Base-by-base conservation (phyloP, 2,888 invertebrate species). In the Drosophila gaucha region DNA sequence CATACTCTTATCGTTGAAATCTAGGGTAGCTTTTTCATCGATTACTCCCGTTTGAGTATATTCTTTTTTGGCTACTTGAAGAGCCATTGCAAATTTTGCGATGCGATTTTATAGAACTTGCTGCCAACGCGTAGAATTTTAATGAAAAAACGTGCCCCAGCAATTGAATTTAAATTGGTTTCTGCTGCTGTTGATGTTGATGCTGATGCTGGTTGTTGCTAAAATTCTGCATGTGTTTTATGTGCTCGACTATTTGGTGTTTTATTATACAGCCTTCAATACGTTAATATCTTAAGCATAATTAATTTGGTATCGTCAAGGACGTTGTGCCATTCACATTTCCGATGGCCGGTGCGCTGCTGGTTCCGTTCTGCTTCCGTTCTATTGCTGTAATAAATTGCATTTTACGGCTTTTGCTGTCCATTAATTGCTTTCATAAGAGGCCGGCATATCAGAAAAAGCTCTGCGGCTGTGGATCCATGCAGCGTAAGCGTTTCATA, bases 371-470 rank as follows among this genome's bases (percentile, higher is more conserved):
- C 49, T 59, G 59, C 22, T 52, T 67, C 58, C 41, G 39, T 39
- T 56, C 66, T 76, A 80, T 83, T 72, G 66, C 66, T 12, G 51
- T 65, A 66, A 84, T 86, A 88, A 88, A 88, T 86, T 79, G 74
- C 68, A 79, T 68, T 83, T 88, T 71, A 84, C 73, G 77, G 56
- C 80, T 58, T 46, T 67, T 46, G 43, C 64, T 73, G 66, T 68
- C 60, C 54, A 73, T 83, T 84, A 83, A 88, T 79, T 71, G 67
- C 72, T 60, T 55, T 70, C 55, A 52, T 26, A 60, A 33, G 56
- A 39, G 28, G 14, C 16, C 16, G 4, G 43, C 50, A 38, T 24
- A 26, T 16, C 35, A 16, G 33, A 33, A 9, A n/a, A 38, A 41
- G 2, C 16, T 52, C 38, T 43, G 55, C 30, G 22, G 6, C 12